Conservation (phyloP, 2,888 invertebrate genomes). For the Thymelicus lineola region DNA sequence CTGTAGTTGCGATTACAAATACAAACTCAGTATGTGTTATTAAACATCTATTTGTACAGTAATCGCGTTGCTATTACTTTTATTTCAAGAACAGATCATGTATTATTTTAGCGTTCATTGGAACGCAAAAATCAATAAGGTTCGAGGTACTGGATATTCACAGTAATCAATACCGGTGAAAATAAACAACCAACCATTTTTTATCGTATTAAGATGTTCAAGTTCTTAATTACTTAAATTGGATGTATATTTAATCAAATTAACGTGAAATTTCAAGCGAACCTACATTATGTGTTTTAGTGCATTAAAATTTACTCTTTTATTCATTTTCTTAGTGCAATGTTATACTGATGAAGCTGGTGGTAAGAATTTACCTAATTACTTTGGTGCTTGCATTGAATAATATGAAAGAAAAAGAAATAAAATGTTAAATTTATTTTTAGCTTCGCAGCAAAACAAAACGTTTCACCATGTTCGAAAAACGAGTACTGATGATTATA, state of each 20-base stretch:
- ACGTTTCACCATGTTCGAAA: conserved; percentile 64
- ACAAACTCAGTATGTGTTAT: too few species aligned
- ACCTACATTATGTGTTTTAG: conserved; percentile 17
- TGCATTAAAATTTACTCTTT: conserved; percentile 14
- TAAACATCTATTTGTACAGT: too few species aligned
- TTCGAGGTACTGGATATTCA: conserved; percentile 6
- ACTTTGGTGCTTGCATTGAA: not conserved
- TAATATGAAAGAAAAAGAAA: not conserved
- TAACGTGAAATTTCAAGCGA: conserved; percentile 7
- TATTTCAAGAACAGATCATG: too few species aligned
- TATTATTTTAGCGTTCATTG: conserved; percentile 40
- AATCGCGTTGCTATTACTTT: too few species aligned
- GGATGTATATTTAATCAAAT: not conserved
- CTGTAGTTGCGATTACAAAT: too few species aligned
- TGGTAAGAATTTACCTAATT: conserved; percentile 47
- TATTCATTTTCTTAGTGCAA: conserved; percentile 17
- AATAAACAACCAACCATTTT: conserved; percentile 46
- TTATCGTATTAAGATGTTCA: conserved; percentile 5
- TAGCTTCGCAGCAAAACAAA: conserved; percentile 67
- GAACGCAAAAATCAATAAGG: conserved; percentile 47
- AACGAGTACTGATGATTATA: conserved; percentile 62
- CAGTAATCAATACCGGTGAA: conserved; percentile 46
- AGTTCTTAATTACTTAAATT: not conserved
- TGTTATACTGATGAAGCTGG: conserved; percentile 51
- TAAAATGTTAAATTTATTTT: conserved; percentile 40